Base-by-base conservation (phyloP, 2,797 vertebrate species). In the Pterois miles region DNA sequence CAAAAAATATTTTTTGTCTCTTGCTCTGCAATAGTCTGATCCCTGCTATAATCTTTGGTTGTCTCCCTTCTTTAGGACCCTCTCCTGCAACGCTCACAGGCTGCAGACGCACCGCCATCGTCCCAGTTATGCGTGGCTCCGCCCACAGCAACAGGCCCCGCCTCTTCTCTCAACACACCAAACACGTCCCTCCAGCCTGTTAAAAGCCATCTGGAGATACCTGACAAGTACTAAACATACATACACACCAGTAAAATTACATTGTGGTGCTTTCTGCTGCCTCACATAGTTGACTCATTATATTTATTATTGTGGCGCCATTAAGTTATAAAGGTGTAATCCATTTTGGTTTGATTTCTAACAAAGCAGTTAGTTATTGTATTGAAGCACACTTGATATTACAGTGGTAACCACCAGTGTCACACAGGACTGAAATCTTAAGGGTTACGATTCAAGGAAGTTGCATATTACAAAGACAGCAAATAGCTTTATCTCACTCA, bases 31-130 rank as follows among this genome's bases (percentile, higher is more conserved):
- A 6, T 3, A 18, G 65, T 56, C 20, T 53, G 13, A 36, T 72
- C 43, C 29, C 20, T 71, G 29, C 7, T 73, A 1, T 50, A 38
- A 70, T 70, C 3, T 34, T n/a, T 64, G 38, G 6, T 31, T 33
- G 5, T 36, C 8, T 46, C 8, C 16, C 20, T 27, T 40, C 31
- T 74, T 14, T 38, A 83, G 85, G 85, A 89, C 16, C 66, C 96
- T 13, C 91, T 96, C 1, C 93, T 96, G 80, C 71, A 62, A 4
- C 67, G 13, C 65, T 74, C 96, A 27, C 91, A 95, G 1, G 70
- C 95, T 31, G 92, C 93, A 23, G 94, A 94, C 40, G 91, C 92
- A 0, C 92, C 94, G 6, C 71, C 89, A 1, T 93, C 93, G 57
- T 76, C 93, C 36, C 87, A 93, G 29, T 84, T 88, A 29, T 82